Conservation (phyloP, 2,888 invertebrate genomes). For the Atethmia centrago region DNA sequence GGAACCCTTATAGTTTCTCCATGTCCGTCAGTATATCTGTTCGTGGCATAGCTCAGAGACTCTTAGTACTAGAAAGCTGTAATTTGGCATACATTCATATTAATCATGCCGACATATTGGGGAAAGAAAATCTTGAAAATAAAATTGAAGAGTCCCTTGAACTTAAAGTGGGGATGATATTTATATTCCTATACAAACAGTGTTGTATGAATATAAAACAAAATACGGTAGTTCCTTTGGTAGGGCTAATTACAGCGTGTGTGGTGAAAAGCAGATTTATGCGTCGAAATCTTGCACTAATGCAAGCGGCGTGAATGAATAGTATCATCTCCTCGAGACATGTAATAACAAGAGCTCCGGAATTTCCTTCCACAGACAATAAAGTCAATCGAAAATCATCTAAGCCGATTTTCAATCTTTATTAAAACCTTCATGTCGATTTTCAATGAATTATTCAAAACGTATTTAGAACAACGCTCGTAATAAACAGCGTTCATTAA, state of each 20-base stretch:
- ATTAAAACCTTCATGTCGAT: constrained; percentile 44
- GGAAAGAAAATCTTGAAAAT: no score
- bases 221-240: not conserved
- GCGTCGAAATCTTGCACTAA: constrained; percentile 9
- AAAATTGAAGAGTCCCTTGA: no score
- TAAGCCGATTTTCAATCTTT: constrained; percentile 18
- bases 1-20: no score
- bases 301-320: constrained; percentile 22
- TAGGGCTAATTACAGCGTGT: constrained; percentile 17
- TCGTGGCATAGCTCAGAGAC: no score
- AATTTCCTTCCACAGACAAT: not conserved
- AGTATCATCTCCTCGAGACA: constrained; percentile 16
- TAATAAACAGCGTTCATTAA: constrained; percentile 70
- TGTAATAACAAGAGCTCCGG: constrained; percentile 5
- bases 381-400: constrained; percentile 8
- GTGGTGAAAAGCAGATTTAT: constrained; percentile 30
- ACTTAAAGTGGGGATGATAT: no score
- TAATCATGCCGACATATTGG: no score
- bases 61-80: no score
- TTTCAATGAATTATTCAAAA: constrained; percentile 50
- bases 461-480: constrained; percentile 61
- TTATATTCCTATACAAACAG: not conserved
- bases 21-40: no score
- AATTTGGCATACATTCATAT: no score
- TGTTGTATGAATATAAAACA: not conserved